Percentiles rank a stretch among this genome's conserved stretches.
Conservation (phyloP, 2,113 vertebrate genomes). For the Myxocyprinus asiaticus region DNA sequence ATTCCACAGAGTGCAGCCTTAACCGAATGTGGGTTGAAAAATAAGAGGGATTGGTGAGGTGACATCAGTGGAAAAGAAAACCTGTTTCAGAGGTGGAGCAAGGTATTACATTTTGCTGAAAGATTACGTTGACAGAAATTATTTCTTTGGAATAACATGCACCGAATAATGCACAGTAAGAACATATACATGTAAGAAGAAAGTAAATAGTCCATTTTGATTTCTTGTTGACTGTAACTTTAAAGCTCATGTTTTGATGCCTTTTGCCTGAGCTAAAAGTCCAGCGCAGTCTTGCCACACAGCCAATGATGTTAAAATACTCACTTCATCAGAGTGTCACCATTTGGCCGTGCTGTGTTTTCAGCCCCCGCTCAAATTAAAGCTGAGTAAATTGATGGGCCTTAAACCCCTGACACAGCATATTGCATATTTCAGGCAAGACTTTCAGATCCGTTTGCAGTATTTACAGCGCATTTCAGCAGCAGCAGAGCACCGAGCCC, state of each 20-base stretch:
- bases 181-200: no score
- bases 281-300: neutral
- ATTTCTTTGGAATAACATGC: no score
- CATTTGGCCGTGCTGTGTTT: conserved; percentile 16
- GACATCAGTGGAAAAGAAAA: no score
- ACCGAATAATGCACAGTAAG: no score
- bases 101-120: no score
- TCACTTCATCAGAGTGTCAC: conserved; percentile 46
- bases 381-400: conserved; percentile 55
- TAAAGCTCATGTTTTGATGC: conserved; percentile 13
- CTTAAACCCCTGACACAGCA: conserved; percentile 55
- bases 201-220: no score
- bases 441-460: conserved; percentile 30
- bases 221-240: no score
- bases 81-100: no score
- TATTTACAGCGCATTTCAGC: conserved; percentile 40
- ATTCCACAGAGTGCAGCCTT: no score
- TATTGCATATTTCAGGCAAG: conserved; percentile 45
- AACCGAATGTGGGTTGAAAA: no score
- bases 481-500: neutral
- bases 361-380: conserved; percentile 48
- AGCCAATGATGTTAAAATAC: conserved; percentile 19
- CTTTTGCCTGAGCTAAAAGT: neutral
- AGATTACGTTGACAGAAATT: no score
- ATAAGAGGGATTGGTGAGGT: no score